phyloP scores from a whole-genome alignment of 2,888 invertebrate genomes.

The Nephrotoma flavescens region DNA sequence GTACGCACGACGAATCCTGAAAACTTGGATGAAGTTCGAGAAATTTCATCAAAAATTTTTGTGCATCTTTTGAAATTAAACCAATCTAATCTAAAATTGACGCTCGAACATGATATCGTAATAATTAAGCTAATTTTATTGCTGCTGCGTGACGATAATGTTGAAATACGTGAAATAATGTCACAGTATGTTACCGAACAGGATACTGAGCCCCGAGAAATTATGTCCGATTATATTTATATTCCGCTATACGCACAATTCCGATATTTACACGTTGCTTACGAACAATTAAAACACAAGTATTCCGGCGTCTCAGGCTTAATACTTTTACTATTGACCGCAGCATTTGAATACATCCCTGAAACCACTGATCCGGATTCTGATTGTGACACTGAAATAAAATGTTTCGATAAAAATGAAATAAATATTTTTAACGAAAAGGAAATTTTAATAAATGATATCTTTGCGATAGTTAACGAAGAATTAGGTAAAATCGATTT shows the following conservation, averaged over 20 bases:
- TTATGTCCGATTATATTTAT: background rate
- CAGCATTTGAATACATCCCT: background rate
- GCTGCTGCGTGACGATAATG: background rate
- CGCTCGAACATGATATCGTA: background rate
- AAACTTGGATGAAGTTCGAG: background rate
- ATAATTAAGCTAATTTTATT: background rate
- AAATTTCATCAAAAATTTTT: background rate
- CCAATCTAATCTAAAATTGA: background rate
- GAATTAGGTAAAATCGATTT: background rate
- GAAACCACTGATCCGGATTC: background rate
- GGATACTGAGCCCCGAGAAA: background rate
- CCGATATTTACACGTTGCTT: background rate
- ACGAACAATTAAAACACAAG: background rate
- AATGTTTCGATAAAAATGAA: constrained; percentile 24
- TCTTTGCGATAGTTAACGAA: background rate
- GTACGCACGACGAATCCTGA: background rate
- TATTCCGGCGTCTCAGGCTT: background rate
- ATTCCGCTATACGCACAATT: background rate
- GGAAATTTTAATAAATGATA: background rate
- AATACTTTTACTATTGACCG: background rate
- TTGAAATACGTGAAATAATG: background rate
- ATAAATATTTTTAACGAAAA: constrained; percentile 25
- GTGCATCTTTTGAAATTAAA: background rate
- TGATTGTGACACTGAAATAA: background rate
- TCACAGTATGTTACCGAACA: background rate